phyloP scores from a whole-genome alignment of 2,113 vertebrate genomes.

The Charadrius vociferus region DNA sequence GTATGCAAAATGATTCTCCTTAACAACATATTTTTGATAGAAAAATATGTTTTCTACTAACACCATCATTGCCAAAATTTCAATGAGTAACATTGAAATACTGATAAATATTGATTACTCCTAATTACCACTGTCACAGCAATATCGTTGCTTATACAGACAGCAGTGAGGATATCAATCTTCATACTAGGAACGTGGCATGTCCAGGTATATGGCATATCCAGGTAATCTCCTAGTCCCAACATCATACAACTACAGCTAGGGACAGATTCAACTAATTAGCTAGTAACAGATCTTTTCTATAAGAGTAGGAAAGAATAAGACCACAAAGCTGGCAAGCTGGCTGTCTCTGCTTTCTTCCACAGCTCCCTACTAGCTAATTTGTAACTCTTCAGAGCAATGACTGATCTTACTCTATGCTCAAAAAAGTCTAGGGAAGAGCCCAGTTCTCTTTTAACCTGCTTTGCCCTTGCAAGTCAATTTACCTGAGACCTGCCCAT shows the following conservation, averaged over 20 bases:
- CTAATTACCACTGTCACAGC: neutral
- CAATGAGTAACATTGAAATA: neutral
- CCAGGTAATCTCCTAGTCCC: neutral
- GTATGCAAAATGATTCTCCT: rapidly evolving
- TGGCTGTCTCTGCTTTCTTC: neutral
- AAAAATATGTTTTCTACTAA: neutral
- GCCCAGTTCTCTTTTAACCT: neutral
- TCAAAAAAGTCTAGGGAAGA: neutral
- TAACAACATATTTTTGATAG: neutral
- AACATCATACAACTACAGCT: neutral
- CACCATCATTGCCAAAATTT: neutral
- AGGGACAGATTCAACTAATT: neutral
- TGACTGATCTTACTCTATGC: neutral
- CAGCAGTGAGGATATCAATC: neutral
- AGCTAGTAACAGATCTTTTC: neutral
- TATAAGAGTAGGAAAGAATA: neutral
- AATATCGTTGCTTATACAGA: neutral
- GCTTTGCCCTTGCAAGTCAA: neutral
- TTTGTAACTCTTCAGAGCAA: neutral
- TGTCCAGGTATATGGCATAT: neutral
- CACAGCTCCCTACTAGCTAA: neutral
- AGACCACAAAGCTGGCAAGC: neutral
- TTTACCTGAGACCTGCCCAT: neutral
- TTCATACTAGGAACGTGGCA: neutral
- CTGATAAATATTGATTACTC: neutral